Conservation (phyloP, 2,113 vertebrate genomes). For the Hippocampus guttulatus region DNA sequence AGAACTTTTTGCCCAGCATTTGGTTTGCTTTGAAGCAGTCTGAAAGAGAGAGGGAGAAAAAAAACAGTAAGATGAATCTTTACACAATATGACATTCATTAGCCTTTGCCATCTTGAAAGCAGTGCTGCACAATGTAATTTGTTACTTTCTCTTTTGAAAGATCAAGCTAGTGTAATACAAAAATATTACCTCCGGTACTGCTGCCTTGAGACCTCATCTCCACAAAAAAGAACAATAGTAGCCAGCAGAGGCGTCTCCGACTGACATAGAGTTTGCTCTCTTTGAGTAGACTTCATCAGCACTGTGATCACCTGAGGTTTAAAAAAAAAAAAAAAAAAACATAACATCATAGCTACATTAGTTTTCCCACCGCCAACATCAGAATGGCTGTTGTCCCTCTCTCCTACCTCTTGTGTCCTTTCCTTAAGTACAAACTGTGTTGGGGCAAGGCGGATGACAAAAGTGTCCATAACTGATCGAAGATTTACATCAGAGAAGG, state of each 20-base stretch:
- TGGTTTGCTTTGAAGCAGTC: constrained; percentile 70
- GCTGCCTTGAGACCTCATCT: constrained; percentile 89
- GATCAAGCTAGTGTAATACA: neutral
- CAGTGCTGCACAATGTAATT: neutral
- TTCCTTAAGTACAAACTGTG: constrained; percentile 90
- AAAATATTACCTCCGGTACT: constrained; percentile 81
- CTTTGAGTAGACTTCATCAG: constrained; percentile 72
- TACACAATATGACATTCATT: constrained; percentile 8
- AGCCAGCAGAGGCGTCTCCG: constrained; percentile 62
- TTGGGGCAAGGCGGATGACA: constrained; percentile 80
- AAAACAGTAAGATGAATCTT: constrained; percentile 17
- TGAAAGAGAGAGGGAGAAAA: constrained; percentile 17
- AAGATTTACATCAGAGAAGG: constrained; percentile 75
- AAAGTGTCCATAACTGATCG: constrained; percentile 72
- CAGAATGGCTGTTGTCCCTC: neutral
- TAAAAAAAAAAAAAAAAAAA: neutral
- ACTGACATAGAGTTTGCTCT: constrained; percentile 61
- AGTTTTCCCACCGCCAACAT: neutral
- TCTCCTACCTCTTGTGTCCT: constrained; percentile 79
- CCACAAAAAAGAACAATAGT: constrained; percentile 87
- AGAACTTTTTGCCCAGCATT: constrained; percentile 69
- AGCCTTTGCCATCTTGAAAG: constrained; percentile 7
- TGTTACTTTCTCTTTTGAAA: neutral
- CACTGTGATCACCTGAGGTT: constrained; percentile 80
- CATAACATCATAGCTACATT: too few relatives aligned